These are phyloP conservation scores for Colaptes auratus DNA, from an alignment of 2,113 vertebrate species.

Conservation along the genomic window DNA sequence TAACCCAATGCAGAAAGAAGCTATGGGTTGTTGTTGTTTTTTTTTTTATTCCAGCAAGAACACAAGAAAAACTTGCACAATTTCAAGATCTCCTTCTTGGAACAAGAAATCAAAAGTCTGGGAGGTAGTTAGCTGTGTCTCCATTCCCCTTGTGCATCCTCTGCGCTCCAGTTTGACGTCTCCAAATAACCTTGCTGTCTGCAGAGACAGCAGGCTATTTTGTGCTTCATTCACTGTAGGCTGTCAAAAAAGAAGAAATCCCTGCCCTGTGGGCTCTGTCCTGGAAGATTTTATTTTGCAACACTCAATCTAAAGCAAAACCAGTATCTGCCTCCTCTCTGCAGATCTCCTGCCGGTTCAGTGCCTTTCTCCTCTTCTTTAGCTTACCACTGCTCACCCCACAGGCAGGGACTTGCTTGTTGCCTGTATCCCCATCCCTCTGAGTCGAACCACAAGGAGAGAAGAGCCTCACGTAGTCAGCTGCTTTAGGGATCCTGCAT, in stretches of 20 bases:
- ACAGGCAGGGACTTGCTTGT: background rate
- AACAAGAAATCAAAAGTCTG: slow-evolving; percentile 26
- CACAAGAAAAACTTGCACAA: background rate
- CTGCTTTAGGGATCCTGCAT: background rate
- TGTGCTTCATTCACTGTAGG: slow-evolving; percentile 52
- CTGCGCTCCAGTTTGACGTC: slow-evolving; percentile 29
- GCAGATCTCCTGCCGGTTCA: slow-evolving; percentile 28
- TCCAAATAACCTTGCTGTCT: slow-evolving; percentile 54
- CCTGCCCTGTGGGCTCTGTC: slow-evolving; percentile 32
- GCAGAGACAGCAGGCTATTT: slow-evolving; percentile 46
- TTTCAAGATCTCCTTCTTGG: background rate
- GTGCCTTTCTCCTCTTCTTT: background rate
- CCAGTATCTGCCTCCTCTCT: background rate
- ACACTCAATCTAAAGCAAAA: background rate
- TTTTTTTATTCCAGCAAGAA: background rate
- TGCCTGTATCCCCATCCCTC: background rate
- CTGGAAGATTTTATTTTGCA: slow-evolving; percentile 38
- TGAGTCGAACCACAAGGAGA: background rate
- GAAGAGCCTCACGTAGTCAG: background rate
- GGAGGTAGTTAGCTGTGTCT: slow-evolving; percentile 37
- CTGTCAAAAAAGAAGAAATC: slow-evolving; percentile 58
- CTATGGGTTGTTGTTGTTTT: background rate
- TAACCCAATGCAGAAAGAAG: background rate
- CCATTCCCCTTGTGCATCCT: slow-evolving; percentile 37
- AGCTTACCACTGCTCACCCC: background rate